Conservation (phyloP, 2,797 vertebrate genomes). For the Paratrypauchen microcephalus region DNA sequence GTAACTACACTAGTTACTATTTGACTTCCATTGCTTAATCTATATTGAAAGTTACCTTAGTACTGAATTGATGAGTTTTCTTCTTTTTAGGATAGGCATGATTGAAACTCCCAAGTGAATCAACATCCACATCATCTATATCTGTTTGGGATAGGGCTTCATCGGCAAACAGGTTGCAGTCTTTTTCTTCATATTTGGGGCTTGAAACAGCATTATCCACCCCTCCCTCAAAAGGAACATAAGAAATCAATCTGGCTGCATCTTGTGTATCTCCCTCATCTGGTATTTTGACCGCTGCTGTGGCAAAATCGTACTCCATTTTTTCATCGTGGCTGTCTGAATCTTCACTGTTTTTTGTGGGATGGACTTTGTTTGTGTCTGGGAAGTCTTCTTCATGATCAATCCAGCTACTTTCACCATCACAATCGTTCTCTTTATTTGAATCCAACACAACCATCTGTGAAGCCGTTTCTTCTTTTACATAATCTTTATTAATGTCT, state of each 20-base stretch:
- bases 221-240: conserved; percentile 22
- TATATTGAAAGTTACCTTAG: conserved; percentile 60
- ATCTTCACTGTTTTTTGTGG: conserved; percentile 57
- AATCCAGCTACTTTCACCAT: conserved; percentile 49
- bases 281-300: conserved; percentile 36
- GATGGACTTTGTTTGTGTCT: conserved; percentile 26
- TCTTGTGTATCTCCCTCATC: conserved; percentile 21
- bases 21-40: background rate
- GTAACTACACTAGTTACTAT: background rate
- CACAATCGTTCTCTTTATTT: conserved; percentile 24
- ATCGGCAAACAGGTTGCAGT: conserved; percentile 26
- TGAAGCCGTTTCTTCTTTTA: conserved; percentile 2
- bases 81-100: conserved; percentile 18
- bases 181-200: conserved; percentile 16
- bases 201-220: background rate
- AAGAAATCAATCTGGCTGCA: conserved; percentile 45
- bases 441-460: conserved; percentile 12
- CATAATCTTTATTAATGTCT: conserved; percentile 7
- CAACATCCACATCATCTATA: conserved; percentile 72
- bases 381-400: conserved; percentile 40
- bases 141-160: conserved; percentile 69
- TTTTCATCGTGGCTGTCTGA: conserved; percentile 63
- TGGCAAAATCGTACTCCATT: conserved; percentile 57
- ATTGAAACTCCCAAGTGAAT: conserved; percentile 55
- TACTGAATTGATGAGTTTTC: conserved; percentile 20